Conservation (phyloP, 2,888 invertebrate species). For the Phyllotreta cruciferae region DNA sequence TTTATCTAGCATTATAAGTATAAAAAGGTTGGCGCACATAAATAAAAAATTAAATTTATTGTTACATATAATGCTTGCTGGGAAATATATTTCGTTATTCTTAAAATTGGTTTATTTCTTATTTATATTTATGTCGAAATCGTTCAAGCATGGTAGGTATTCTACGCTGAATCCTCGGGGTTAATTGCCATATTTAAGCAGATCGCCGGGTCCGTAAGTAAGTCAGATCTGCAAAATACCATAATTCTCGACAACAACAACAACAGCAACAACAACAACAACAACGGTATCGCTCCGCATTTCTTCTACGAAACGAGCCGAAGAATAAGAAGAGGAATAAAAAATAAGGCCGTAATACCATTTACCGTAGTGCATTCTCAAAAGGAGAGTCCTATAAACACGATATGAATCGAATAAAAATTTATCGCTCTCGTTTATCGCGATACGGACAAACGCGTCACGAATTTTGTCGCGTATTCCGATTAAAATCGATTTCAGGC, state of each 20-base stretch:
- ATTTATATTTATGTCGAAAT: too few relatives aligned
- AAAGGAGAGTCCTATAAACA: conserved; percentile 27
- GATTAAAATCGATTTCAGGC: conserved; percentile 32
- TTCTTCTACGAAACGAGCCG: conserved; percentile 2
- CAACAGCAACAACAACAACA: conserved; percentile 1
- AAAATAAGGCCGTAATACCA: conserved; percentile 21
- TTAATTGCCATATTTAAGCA: conserved; percentile 14
- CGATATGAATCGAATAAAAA: conserved; percentile 44
- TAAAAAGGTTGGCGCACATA: too few relatives aligned
- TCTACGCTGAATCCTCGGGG: background rate
- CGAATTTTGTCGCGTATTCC: conserved; percentile 38
- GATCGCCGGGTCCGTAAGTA: conserved; percentile 11
- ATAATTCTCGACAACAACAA: conserved; percentile 21
- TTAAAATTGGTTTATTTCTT: too few relatives aligned
- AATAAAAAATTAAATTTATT: too few relatives aligned
- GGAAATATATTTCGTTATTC: too few relatives aligned
- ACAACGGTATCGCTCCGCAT: conserved; percentile 21
- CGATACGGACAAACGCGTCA: conserved; percentile 44
- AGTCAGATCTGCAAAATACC: conserved; percentile 15
- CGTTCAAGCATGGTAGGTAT: too few relatives aligned
- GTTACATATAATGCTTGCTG: too few relatives aligned
- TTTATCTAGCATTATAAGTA: too few relatives aligned
- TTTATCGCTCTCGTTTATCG: conserved; percentile 45
- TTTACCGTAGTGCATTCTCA: conserved; percentile 26
- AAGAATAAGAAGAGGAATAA: conserved; percentile 7